Conservation (phyloP, 2,113 vertebrate genomes). For the Rhizomys pruinosus region DNA sequence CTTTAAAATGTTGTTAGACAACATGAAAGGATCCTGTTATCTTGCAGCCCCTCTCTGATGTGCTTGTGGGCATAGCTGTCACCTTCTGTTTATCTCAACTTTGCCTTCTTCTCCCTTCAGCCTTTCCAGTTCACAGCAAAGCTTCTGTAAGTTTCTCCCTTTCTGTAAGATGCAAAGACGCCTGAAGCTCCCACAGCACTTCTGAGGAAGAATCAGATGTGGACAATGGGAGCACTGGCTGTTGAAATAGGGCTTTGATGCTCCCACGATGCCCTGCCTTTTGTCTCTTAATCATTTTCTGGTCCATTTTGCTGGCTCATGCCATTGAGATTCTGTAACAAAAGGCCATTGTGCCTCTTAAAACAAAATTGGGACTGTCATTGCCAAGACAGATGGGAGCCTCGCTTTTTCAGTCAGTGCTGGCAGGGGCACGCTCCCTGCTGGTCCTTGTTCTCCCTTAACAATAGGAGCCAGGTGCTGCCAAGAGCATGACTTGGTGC, state of each 20-base stretch:
- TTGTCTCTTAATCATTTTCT: constrained; percentile 41
- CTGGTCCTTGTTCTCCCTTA: background rate
- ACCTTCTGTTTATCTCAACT: background rate
- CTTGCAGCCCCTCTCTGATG: background rate
- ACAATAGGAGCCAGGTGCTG: background rate
- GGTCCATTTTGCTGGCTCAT: constrained; percentile 1
- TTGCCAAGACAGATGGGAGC: background rate
- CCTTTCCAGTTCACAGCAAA: background rate
- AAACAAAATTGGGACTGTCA: background rate
- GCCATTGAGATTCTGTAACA: constrained; percentile 28
- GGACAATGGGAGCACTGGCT: background rate
- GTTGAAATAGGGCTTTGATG: background rate
- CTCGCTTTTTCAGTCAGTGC: background rate
- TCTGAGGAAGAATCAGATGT: background rate
- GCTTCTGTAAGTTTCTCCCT: background rate
- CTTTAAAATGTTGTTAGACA: background rate
- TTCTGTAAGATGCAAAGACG: background rate
- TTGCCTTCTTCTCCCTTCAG: too few species aligned
- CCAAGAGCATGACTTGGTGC: background rate
- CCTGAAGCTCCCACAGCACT: background rate
- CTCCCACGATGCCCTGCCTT: background rate
- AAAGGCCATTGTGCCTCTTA: constrained; percentile 40
- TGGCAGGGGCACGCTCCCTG: background rate
- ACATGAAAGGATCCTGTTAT: background rate
- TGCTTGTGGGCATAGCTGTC: too few species aligned